phyloP scores from a whole-genome alignment of 2,888 invertebrate genomes.

The Dasysyrphus tricinctus region DNA sequence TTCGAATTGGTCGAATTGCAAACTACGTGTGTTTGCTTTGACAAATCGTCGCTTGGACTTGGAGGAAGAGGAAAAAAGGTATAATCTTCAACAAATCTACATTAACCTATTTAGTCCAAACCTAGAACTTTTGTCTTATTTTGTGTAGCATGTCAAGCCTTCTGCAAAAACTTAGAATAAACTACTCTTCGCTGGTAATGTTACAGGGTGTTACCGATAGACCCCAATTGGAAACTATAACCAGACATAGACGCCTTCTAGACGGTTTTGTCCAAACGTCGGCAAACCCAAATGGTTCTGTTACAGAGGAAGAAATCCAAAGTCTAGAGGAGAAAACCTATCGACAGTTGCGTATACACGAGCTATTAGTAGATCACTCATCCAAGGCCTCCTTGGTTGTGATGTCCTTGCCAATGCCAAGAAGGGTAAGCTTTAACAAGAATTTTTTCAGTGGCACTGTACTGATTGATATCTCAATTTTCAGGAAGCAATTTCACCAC shows the following conservation, averaged over 20 bases:
- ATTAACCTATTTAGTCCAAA: neutral
- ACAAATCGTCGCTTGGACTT: slow-evolving; percentile 91
- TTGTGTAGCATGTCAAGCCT: slow-evolving; percentile 95
- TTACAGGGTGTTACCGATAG: slow-evolving; percentile 94
- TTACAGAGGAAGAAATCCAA: slow-evolving; percentile 84
- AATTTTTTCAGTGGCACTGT: neutral
- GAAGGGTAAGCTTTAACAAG: slow-evolving; percentile 86
- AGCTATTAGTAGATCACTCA: slow-evolving; percentile 94
- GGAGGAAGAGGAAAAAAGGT: slow-evolving; percentile 94
- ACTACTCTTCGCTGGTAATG: slow-evolving; percentile 95
- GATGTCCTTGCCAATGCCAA: slow-evolving; percentile 98
- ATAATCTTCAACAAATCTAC: neutral
- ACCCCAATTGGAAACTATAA: slow-evolving; percentile 89
- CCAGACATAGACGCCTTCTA: slow-evolving; percentile 89
- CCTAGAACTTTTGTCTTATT: neutral
- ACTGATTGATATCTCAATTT: slow-evolving; percentile 31
- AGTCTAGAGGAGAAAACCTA: slow-evolving; percentile 92
- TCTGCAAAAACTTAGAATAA: slow-evolving; percentile 96
- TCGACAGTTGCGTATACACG: slow-evolving; percentile 94
- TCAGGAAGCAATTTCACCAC: slow-evolving; percentile 92
- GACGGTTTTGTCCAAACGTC: slow-evolving; percentile 86
- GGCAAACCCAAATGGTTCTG: slow-evolving; percentile 83
- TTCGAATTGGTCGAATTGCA: slow-evolving; percentile 90
- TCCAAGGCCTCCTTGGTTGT: slow-evolving; percentile 94
- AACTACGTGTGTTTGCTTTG: slow-evolving; percentile 92